These are phyloP conservation scores for Falco rusticolus DNA, from an alignment of 2,797 vertebrate species.

Conservation along the genomic window DNA sequence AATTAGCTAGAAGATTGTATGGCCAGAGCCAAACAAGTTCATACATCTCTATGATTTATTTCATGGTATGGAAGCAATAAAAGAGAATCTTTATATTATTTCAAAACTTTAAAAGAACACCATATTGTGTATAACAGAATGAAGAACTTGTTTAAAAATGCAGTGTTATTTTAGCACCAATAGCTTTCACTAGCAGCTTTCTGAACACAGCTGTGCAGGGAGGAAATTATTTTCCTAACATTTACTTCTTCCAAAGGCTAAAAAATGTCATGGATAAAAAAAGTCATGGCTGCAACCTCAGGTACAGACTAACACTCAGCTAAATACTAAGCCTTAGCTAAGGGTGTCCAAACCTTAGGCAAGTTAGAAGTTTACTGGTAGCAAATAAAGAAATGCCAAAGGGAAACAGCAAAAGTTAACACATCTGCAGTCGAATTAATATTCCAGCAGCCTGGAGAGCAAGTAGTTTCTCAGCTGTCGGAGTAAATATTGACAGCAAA, in stretches of 20 bases:
- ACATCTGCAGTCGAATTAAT: not conserved
- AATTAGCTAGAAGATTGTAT: not conserved
- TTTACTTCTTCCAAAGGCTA: constrained; percentile 53
- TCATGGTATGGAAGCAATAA: not conserved
- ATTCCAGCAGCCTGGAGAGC: not conserved
- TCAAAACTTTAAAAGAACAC: constrained; percentile 4
- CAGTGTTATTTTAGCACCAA: constrained; percentile 57
- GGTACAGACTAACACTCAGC: not conserved
- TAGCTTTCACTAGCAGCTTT: constrained; percentile 43
- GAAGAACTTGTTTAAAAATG: constrained; percentile 31
- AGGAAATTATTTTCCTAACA: constrained; percentile 54
- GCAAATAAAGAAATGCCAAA: constrained; percentile 26
- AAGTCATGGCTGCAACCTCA: not conserved
- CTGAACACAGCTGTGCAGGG: not conserved
- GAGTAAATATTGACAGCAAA: constrained; percentile 15
- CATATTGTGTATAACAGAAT: not conserved
- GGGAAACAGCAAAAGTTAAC: not conserved
- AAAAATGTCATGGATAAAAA: constrained; percentile 53
- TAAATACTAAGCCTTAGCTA: not conserved
- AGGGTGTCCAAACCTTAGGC: not conserved
- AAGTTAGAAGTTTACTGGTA: not conserved
- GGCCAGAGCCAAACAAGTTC: not conserved
- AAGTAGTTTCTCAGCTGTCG: not conserved
- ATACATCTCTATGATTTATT: not conserved
- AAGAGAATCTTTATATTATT: not conserved